Evolutionary conservation across 1,140 invertebrate genomes (phyloP).

Genomic region (Parasteatoda tepidariorum): DNA sequence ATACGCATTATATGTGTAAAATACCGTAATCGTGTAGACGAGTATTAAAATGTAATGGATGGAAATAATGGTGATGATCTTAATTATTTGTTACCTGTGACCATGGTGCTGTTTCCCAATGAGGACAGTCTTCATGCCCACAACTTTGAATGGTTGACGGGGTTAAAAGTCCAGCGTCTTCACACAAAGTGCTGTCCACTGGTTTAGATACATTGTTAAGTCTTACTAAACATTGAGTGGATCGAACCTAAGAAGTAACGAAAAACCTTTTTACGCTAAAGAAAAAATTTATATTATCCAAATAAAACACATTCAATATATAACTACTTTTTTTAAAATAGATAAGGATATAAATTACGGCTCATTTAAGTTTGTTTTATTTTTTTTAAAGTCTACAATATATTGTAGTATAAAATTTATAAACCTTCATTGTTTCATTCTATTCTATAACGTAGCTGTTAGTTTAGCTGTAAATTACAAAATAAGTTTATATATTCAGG

Average conservation of each 20-base stretch:
- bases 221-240: constrained; percentile 77
- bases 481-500: no score
- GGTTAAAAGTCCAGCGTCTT: constrained; percentile 75
- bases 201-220: constrained; percentile 73
- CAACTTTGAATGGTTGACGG: constrained; percentile 78
- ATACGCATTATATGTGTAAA: no score
- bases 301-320: background rate
- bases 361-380: background rate
- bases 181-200: constrained; percentile 77
- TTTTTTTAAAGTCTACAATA: constrained; percentile 62
- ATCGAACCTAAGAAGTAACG: constrained; percentile 72
- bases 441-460: no score
- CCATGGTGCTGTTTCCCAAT: constrained; percentile 81
- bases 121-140: constrained; percentile 77
- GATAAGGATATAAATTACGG: background rate
- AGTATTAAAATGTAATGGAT: no score
- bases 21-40: no score
- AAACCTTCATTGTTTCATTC: no score
- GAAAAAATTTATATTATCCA: background rate
- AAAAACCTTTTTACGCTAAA: background rate
- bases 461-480: no score
- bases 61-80: background rate
- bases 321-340: background rate
- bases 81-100: constrained; percentile 65
- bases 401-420: background rate